phyloP scores from a whole-genome alignment of 2,888 invertebrate genomes.

The Luperina testacea region DNA sequence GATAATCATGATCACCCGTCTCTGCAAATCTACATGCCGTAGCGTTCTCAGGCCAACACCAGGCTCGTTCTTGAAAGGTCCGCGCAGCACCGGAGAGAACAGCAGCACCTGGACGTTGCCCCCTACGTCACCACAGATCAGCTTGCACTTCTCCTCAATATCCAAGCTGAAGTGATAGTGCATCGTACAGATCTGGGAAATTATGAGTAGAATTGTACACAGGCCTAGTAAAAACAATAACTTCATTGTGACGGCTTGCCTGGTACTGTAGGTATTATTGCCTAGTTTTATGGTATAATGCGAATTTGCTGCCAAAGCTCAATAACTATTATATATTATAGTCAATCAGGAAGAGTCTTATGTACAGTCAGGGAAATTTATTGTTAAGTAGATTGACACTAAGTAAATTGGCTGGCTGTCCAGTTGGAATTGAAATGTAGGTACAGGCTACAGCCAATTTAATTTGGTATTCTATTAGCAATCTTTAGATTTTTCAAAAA shows the following conservation, averaged over 20 bases:
- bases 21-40: conserved; percentile 90
- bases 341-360: not conserved
- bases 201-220: not conserved
- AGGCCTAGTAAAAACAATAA: not conserved
- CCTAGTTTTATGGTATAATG: no score
- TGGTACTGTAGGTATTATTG: not conserved
- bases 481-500: not conserved
- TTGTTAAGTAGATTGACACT: not conserved
- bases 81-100: conserved; percentile 91
- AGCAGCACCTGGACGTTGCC: conserved; percentile 92
- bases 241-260: no score
- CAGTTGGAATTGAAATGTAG: not conserved
- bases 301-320: no score
- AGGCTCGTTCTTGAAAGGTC: conserved; percentile 93
- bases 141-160: conserved; percentile 89
- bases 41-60: conserved; percentile 90
- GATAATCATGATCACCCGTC: conserved; percentile 75
- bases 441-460: not conserved
- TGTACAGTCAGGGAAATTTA: not conserved
- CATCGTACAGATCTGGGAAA: conserved; percentile 84
- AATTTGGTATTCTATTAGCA: not conserved
- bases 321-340: not conserved
- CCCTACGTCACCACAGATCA: conserved; percentile 93
- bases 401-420: not conserved
- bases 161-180: conserved; percentile 91